Conservation (phyloP, 2,888 invertebrate genomes). For the Cheilosia soror region DNA sequence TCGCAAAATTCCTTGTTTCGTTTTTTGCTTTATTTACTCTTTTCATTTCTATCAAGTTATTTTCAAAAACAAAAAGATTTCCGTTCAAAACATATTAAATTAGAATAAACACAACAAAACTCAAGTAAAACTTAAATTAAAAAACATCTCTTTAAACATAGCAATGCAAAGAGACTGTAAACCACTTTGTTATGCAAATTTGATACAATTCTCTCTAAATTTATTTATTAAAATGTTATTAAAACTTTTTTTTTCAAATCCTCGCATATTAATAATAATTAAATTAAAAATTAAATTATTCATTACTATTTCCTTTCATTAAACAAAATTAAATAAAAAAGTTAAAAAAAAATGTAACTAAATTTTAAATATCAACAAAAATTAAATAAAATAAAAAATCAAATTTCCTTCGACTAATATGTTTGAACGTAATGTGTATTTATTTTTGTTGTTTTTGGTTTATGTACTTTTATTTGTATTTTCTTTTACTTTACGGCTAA, state of each 20-base stretch:
- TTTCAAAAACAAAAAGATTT: slow-evolving; percentile 20
- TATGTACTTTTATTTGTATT: slow-evolving; percentile 76
- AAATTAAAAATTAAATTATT: slow-evolving; percentile 39
- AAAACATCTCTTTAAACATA: slow-evolving; percentile 27
- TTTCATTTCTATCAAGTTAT: neutral
- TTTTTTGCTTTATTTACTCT: neutral
- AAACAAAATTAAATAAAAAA: slow-evolving; percentile 43
- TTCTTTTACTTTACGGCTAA: slow-evolving; percentile 77
- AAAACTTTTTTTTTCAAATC: slow-evolving; percentile 47
- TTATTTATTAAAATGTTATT: slow-evolving; percentile 49
- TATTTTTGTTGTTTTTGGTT: slow-evolving; percentile 77
- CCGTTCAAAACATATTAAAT: slow-evolving; percentile 71
- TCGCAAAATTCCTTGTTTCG: neutral
- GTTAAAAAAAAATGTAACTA: neutral
- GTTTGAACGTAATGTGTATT: slow-evolving; percentile 72
- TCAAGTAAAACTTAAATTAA: slow-evolving; percentile 40
- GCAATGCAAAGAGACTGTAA: slow-evolving; percentile 43
- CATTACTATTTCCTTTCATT: slow-evolving; percentile 53
- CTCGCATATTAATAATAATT: slow-evolving; percentile 54
- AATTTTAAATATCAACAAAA: slow-evolving; percentile 18
- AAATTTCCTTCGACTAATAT: slow-evolving; percentile 76
- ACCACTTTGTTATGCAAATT: slow-evolving; percentile 57
- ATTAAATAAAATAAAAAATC: slow-evolving; percentile 49
- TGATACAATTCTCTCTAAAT: slow-evolving; percentile 46
- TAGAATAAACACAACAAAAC: slow-evolving; percentile 40